Conservation (phyloP, 2,888 invertebrate genomes). For the Limenitis camilla region DNA sequence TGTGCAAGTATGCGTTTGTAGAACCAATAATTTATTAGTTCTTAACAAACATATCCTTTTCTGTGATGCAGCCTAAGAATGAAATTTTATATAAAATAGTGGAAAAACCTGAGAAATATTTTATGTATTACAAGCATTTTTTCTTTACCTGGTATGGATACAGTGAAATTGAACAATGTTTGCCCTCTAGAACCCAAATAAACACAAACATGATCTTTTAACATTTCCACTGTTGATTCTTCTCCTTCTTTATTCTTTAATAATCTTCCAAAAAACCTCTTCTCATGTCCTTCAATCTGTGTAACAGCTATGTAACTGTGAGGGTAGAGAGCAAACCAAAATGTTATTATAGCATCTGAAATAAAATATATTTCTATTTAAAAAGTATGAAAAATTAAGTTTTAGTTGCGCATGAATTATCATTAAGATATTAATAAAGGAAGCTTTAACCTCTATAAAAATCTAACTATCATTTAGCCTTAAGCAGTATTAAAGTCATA, state of each 20-base stretch:
- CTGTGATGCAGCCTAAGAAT: too few relatives aligned
- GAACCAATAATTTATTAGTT: too few relatives aligned
- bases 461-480: too few relatives aligned
- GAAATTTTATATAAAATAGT: too few relatives aligned
- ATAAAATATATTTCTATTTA: background rate
- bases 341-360: constrained; percentile 44
- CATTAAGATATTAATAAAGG: too few relatives aligned
- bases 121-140: too few relatives aligned
- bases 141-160: constrained; percentile 71
- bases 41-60: too few relatives aligned
- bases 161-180: constrained; percentile 77
- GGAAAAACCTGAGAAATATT: background rate
- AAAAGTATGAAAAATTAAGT: too few relatives aligned
- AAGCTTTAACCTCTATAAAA: too few relatives aligned
- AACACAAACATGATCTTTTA: constrained; percentile 75
- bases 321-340: constrained; percentile 49
- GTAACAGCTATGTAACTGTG: constrained; percentile 48
- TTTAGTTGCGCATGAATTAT: too few relatives aligned
- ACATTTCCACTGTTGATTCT: constrained; percentile 35
- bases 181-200: constrained; percentile 80
- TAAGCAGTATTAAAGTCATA: too few relatives aligned
- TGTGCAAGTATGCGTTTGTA: too few relatives aligned
- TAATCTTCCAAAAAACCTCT: constrained; percentile 48
- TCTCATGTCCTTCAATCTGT: constrained; percentile 36
- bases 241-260: constrained; percentile 37